phyloP scores from a whole-genome alignment of 1,140 invertebrate species.

The Pseudomyrmex flavicornis region DNA sequence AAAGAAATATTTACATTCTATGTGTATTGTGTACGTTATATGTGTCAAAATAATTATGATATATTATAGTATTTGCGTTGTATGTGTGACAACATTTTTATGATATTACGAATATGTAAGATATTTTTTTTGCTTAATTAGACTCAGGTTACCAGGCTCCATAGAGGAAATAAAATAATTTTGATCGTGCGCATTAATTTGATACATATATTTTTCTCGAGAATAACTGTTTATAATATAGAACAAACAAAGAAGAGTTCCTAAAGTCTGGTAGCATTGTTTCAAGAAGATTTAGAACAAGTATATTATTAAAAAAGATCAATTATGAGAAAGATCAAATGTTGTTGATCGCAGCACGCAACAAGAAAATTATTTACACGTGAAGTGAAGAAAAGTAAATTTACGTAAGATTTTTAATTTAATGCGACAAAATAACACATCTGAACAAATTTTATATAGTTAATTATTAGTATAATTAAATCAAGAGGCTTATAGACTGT shows the following conservation, averaged over 20 bases:
- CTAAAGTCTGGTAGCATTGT: slow-evolving; percentile 36
- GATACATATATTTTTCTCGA: background rate
- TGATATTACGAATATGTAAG: background rate
- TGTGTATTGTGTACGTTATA: slow-evolving; percentile 14
- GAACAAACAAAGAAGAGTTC: slow-evolving; percentile 32
- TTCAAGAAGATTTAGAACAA: background rate
- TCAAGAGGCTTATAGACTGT: slow-evolving; percentile 80
- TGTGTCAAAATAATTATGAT: no score
- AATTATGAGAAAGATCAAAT: slow-evolving; percentile 19
- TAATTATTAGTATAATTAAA: slow-evolving; percentile 66
- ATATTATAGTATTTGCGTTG: slow-evolving; percentile 1
- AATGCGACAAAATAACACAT: slow-evolving; percentile 13
- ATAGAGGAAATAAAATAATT: slow-evolving; percentile 19
- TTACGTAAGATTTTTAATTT: slow-evolving; percentile 44
- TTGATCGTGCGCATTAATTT: background rate
- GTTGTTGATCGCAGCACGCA: slow-evolving; percentile 21
- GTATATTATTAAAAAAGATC: slow-evolving; percentile 34
- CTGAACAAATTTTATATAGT: slow-evolving; percentile 35
- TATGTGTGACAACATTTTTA: slow-evolving; percentile 20
- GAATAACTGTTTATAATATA: slow-evolving; percentile 7
- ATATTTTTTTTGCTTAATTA: slow-evolving; percentile 26
- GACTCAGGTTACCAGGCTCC: slow-evolving; percentile 28
- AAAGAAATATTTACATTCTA: slow-evolving; percentile 15
- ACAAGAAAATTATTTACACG: background rate
- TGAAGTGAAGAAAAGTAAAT: slow-evolving; percentile 6